Percentiles rank a stretch among this genome's conserved stretches.
phyloP scores from a whole-genome alignment of 1,140 invertebrate genomes.

The Calycopis cecrops region DNA sequence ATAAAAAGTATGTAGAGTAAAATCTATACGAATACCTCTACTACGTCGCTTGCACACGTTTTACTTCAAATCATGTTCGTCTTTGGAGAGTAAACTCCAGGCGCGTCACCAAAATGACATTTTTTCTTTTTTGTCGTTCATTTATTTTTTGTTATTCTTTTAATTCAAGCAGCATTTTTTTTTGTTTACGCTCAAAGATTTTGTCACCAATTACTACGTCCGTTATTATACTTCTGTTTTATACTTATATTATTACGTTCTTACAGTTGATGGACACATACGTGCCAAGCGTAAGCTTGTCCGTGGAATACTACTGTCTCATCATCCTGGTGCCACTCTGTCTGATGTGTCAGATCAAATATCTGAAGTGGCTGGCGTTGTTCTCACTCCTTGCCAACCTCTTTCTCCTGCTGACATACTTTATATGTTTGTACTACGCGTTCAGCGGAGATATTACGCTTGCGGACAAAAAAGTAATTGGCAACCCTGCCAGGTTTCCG shows the following conservation, averaged over 20 bases:
- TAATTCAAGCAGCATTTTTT: no score
- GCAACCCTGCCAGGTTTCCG: constrained; percentile 51
- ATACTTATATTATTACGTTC: constrained; percentile 20
- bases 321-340: constrained; percentile 78
- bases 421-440: constrained; percentile 84
- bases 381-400: constrained; percentile 84
- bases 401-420: constrained; percentile 80
- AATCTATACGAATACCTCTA: no score
- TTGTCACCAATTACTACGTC: no score
- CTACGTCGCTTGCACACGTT: no score
- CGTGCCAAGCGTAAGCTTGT: constrained; percentile 43
- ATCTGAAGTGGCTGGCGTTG: constrained; percentile 84
- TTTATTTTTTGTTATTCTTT: no score
- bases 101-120: no score
- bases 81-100: no score
- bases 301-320: constrained; percentile 76
- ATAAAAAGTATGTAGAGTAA: no score
- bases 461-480: constrained; percentile 63
- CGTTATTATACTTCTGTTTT: no score
- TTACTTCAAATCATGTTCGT: no score
- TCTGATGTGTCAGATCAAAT: constrained; percentile 79
- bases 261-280: constrained; percentile 71
- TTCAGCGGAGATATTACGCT: constrained; percentile 74
- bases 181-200: no score
- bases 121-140: no score